Base-by-base conservation (phyloP, 2,797 vertebrate genomes). In the Leucoraja ocellata region DNA sequence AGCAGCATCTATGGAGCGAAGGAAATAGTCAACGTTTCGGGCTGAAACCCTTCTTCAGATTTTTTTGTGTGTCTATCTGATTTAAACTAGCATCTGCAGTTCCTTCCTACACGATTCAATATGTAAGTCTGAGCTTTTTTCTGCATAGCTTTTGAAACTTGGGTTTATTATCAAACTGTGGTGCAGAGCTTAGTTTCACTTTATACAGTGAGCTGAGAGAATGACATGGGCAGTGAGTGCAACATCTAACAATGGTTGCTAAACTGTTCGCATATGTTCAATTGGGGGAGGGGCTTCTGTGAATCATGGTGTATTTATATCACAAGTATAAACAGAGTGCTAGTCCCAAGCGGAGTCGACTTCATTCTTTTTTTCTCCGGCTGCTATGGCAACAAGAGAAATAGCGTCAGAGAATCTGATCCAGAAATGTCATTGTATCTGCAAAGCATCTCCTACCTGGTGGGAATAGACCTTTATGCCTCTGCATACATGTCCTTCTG, bases 261-360 rank as follows among this genome's bases (percentile, higher is more conserved):
- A 68, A 91, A 71, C 65, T 1, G 9, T 36, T 36, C 68, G 18
- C 86, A 91, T 91, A 68, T 71, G 88, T 91, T 91, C n/a, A 91
- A 36, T 91, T 91, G 16, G 32, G 8, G 65, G 68, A 18, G 21
- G 71, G 71, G 71, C 5, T 18, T 71, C 13, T 16, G 18, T 91
- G 68, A 91, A 68, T 63, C 14, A 63, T 71, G 18, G 16, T 71
- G n/a, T 91, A 91, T 91, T 91, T 76, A 76, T 39, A 92, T 92
- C 90, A n/a, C 90, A 92, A 91, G 73, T 58, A 76, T 76, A 58
- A 54, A 92, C 71, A 92, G 73, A 74, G 76, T 92, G 39, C 46
- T 54, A 76, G 14, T 58, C 25, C 71, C 71, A 54, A 28, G 32
- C 2, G 25, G 14, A 54, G 73, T 9, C 39, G 25, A 1, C 36